Evolutionary conservation across 2,888 invertebrate genomes (phyloP).

Genomic region (Drosophila barbarae): DNA sequence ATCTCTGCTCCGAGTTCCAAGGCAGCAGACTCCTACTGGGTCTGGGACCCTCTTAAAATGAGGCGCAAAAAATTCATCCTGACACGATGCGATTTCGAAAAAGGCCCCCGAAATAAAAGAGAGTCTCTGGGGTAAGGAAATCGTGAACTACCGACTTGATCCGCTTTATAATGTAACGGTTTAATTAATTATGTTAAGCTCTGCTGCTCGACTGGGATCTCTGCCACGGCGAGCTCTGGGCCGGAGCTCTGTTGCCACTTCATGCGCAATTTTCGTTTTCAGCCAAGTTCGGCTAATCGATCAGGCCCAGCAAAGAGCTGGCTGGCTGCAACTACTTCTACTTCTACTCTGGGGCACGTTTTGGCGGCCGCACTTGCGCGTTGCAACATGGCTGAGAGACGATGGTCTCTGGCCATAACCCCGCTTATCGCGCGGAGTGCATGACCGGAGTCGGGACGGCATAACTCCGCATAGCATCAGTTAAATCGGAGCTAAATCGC

Average conservation of each 20-base stretch:
- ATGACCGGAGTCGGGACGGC: slow-evolving; percentile 54
- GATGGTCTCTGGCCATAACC: slow-evolving; percentile 50
- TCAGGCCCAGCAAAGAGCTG: slow-evolving; percentile 57
- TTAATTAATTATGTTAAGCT: slow-evolving; percentile 79
- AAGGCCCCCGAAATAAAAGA: slow-evolving; percentile 41
- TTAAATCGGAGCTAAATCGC: slow-evolving; percentile 72
- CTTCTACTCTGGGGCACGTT: slow-evolving; percentile 13
- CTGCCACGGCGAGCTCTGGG: slow-evolving; percentile 17
- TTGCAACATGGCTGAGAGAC: slow-evolving; percentile 19
- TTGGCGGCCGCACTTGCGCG: slow-evolving; percentile 49
- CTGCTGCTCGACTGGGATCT: slow-evolving; percentile 14
- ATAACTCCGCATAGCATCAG: slow-evolving; percentile 75
- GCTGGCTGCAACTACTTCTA: slow-evolving; percentile 10
- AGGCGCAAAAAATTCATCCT: slow-evolving; percentile 74
- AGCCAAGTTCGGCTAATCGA: slow-evolving; percentile 68
- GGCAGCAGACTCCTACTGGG: slow-evolving; percentile 17
- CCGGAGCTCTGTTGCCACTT: slow-evolving; percentile 70
- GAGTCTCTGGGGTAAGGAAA: slow-evolving; percentile 47
- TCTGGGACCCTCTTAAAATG: slow-evolving; percentile 53
- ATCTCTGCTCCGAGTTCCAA: slow-evolving; percentile 4
- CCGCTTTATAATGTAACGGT: slow-evolving; percentile 78
- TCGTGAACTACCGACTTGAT: slow-evolving; percentile 73
- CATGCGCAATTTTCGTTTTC: slow-evolving; percentile 73
- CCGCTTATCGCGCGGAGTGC: slow-evolving; percentile 59
- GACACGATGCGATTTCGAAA: slow-evolving; percentile 71